phyloP scores from a whole-genome alignment of 2,888 invertebrate species.

The Capitulum mitella region DNA sequence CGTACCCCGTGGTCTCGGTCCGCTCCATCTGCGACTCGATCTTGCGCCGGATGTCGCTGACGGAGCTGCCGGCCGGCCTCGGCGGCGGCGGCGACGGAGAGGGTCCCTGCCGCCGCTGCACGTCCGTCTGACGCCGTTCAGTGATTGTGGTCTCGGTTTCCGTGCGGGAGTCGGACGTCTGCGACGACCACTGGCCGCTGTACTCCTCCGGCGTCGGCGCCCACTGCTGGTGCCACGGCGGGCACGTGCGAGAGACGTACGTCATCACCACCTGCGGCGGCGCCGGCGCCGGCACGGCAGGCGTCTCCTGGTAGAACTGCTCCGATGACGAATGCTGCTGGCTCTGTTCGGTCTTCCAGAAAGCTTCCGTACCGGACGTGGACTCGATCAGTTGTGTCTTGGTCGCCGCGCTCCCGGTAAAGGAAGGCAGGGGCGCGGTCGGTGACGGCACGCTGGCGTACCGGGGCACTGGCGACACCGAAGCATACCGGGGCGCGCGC shows the following conservation, averaged over 20 bases:
- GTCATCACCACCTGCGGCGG: not conserved
- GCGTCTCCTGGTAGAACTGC: not conserved
- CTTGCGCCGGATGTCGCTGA: not conserved
- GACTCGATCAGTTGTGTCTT: too few species aligned
- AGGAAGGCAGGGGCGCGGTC: not conserved
- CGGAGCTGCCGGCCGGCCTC: not conserved
- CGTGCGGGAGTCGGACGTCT: not conserved
- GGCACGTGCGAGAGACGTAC: not conserved
- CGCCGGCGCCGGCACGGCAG: not conserved
- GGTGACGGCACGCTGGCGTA: too few species aligned
- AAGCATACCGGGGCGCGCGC: too few species aligned
- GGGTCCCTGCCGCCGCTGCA: too few species aligned
- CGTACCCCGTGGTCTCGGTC: not conserved
- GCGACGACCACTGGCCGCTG: not conserved
- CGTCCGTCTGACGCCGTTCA: not conserved
- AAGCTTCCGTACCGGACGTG: too few species aligned
- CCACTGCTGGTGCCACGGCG: not conserved
- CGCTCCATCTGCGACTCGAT: constrained; percentile 26
- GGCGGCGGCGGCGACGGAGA: not conserved
- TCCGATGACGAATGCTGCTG: not conserved
- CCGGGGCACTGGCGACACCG: too few species aligned
- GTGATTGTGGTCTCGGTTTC: not conserved
- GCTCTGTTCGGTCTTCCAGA: too few species aligned
- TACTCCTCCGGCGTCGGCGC: not conserved
- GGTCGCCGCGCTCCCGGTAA: too few species aligned